A percentile compares a stretch with the other conserved stretches of the same genome.
Evolutionary conservation across 2,797 vertebrate genomes (phyloP).

Genomic region (Lemur catta): DNA sequence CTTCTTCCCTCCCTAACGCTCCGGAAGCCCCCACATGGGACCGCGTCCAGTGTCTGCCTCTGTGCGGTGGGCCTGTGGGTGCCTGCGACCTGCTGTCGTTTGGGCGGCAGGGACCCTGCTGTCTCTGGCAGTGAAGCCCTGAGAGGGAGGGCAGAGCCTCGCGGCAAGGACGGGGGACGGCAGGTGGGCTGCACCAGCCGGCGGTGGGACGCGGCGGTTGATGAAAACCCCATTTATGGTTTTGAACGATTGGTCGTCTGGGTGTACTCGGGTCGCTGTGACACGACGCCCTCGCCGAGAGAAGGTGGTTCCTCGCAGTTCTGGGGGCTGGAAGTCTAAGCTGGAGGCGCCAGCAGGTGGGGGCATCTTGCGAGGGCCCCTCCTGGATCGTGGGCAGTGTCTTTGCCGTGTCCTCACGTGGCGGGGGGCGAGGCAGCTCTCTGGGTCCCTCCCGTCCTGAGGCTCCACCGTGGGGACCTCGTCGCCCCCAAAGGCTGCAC

Average conservation of each 20-base stretch:
- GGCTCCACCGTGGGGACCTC: background rate
- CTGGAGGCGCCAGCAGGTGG: too few species aligned
- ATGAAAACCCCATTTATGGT: background rate
- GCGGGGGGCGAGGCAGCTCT: background rate
- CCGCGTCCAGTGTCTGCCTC: background rate
- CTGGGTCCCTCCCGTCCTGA: background rate
- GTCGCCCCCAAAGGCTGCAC: background rate
- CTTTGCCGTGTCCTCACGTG: background rate
- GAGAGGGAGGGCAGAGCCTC: background rate
- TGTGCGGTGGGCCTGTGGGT: background rate
- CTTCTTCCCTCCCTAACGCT: background rate
- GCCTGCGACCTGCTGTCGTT: background rate
- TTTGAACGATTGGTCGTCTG: background rate
- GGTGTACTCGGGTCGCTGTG: background rate
- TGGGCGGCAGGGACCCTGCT: background rate
- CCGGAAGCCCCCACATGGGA: background rate
- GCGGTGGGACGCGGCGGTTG: background rate
- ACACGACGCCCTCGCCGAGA: fast-evolving
- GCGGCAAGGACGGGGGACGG: too few species aligned
- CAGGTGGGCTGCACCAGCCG: background rate
- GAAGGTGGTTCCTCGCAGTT: too few species aligned
- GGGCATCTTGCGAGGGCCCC: background rate
- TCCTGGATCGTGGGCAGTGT: background rate
- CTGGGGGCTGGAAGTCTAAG: background rate
- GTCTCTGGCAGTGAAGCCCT: background rate